phyloP scores from a whole-genome alignment of 2,797 vertebrate genomes.

The Halcyon leucocephala region DNA sequence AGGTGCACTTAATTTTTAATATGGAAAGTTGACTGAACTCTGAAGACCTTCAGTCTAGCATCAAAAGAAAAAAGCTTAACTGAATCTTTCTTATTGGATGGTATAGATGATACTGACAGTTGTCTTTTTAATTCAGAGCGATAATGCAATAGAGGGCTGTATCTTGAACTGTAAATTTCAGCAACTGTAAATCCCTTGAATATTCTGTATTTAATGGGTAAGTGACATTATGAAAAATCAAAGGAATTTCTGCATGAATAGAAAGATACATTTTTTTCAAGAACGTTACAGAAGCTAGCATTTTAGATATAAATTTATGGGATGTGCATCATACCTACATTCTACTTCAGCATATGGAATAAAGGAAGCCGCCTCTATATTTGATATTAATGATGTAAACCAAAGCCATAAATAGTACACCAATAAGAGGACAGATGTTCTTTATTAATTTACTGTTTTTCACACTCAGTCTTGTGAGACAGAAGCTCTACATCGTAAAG shows the following conservation, averaged over 20 bases:
- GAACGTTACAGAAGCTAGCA: background rate
- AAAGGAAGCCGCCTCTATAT: background rate
- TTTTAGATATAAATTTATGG: conserved; percentile 22
- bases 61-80: background rate
- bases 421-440: background rate
- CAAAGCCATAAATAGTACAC: background rate
- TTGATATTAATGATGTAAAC: background rate
- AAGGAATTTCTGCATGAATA: background rate
- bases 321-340: background rate
- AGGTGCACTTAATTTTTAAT: background rate
- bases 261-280: background rate
- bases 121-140: background rate
- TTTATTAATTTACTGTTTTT: conserved; percentile 14
- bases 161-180: background rate
- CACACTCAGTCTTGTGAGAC: background rate
- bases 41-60: background rate
- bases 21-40: background rate
- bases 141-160: background rate
- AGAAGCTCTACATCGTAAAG: background rate
- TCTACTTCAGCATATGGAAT: conserved; percentile 30
- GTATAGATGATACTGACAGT: background rate
- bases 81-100: background rate
- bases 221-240: background rate
- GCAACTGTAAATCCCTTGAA: background rate
- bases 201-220: background rate